phyloP scores from a whole-genome alignment of 1,140 invertebrate species.

The Drosophila tropicalis region DNA sequence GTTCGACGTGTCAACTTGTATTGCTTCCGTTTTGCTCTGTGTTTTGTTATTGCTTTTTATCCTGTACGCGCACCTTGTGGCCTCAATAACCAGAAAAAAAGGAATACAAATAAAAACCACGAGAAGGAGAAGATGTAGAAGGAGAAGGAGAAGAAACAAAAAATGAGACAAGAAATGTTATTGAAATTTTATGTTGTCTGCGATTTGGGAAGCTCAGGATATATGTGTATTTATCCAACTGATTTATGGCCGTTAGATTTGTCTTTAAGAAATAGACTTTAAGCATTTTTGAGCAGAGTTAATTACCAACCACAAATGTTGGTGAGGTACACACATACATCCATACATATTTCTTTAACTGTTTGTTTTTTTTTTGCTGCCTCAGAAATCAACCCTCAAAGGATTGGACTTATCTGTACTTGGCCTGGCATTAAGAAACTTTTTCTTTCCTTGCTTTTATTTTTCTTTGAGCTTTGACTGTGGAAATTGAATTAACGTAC shows the following conservation, averaged over 20 bases:
- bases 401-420: conserved; percentile 61
- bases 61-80: conserved; percentile 44
- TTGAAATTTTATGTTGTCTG: conserved; percentile 79
- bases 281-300: conserved; percentile 26
- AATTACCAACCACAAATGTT: conserved; percentile 65
- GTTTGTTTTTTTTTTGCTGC: conserved; percentile 22
- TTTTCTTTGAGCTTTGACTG: conserved; percentile 72
- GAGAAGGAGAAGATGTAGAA: not conserved
- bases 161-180: conserved; percentile 50
- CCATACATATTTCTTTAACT: no score
- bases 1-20: conserved; percentile 78
- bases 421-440: conserved; percentile 49
- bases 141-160: not conserved
- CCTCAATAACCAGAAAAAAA: not conserved
- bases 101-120: conserved; percentile 15
- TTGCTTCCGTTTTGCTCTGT: conserved; percentile 72
- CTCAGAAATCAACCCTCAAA: conserved; percentile 26
- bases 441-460: conserved; percentile 63
- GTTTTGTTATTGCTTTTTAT: conserved; percentile 46
- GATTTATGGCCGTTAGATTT: conserved; percentile 59
- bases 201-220: conserved; percentile 56
- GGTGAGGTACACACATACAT: no score
- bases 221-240: conserved; percentile 48
- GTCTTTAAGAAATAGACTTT: conserved; percentile 24
- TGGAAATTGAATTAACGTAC: conserved; percentile 72